phyloP scores from a whole-genome alignment of 1,140 invertebrate species.

The Amyelois transitella region DNA sequence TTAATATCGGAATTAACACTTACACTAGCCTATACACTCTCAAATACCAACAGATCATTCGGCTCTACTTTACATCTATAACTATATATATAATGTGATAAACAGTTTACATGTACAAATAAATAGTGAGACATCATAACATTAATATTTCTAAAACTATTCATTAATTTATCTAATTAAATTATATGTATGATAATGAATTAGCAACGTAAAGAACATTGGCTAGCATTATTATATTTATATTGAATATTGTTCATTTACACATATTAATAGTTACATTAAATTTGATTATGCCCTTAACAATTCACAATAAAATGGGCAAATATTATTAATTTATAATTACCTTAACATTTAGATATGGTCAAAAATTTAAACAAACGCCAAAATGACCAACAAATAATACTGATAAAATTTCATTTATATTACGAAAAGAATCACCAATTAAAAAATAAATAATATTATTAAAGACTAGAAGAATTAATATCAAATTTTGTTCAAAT shows the following conservation, averaged over 20 bases:
- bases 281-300: neutral
- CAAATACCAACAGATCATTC: conserved; percentile 51
- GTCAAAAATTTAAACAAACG: neutral
- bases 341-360: neutral
- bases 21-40: conserved; percentile 39
- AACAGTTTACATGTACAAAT: conserved; percentile 56
- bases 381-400: neutral
- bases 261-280: neutral
- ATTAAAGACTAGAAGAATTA: neutral
- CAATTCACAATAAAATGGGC: neutral
- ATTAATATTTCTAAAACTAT: conserved; percentile 41
- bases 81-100: conserved; percentile 32
- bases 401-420: neutral
- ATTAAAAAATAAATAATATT: neutral
- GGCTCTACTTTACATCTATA: conserved; percentile 35
- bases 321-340: too few relatives aligned
- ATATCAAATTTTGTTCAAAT: neutral
- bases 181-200: conserved; percentile 24
- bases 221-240: neutral
- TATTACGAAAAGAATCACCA: neutral
- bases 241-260: neutral
- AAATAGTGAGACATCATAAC: conserved; percentile 56
- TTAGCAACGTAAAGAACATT: neutral
- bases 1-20: conserved; percentile 42
- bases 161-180: conserved; percentile 40